phyloP scores from a whole-genome alignment of 2,113 vertebrate species.

The Chrysochloris asiatica region DNA sequence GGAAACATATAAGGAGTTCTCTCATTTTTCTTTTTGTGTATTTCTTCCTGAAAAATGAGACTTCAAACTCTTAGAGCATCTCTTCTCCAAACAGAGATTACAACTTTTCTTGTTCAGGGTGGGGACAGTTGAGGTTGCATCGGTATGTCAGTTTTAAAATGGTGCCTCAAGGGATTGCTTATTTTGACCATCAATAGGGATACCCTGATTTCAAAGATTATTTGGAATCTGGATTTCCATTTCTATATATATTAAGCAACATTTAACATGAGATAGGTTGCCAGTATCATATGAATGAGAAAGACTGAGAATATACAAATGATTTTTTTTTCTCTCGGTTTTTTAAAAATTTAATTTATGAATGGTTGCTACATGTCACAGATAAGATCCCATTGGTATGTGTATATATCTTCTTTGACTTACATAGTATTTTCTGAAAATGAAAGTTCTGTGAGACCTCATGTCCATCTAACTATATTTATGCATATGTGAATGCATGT shows the following conservation, averaged over 20 bases:
- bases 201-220: background rate
- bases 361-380: constrained; percentile 64
- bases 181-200: background rate
- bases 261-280: background rate
- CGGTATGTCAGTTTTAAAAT: constrained; percentile 27
- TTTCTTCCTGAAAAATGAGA: background rate
- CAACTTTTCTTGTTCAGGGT: background rate
- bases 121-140: constrained; percentile 1
- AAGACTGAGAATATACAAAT: constrained; percentile 16
- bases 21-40: background rate
- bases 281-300: constrained; percentile 24
- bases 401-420: constrained; percentile 49
- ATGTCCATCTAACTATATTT: constrained; percentile 58
- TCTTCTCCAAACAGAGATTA: background rate
- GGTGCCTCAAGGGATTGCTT: background rate
- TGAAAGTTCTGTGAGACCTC: constrained; percentile 32
- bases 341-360: constrained; percentile 41
- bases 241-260: constrained; percentile 38
- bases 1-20: background rate
- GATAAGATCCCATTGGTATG: constrained; percentile 53
- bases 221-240: constrained; percentile 38
- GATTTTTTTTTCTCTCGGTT: constrained; percentile 41
- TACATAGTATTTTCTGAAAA: constrained; percentile 55
- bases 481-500: constrained; percentile 44
- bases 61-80: background rate